Conservation (phyloP, 92 coral and sea anemone species). For the Anthopleura xanthogrammica region DNA sequence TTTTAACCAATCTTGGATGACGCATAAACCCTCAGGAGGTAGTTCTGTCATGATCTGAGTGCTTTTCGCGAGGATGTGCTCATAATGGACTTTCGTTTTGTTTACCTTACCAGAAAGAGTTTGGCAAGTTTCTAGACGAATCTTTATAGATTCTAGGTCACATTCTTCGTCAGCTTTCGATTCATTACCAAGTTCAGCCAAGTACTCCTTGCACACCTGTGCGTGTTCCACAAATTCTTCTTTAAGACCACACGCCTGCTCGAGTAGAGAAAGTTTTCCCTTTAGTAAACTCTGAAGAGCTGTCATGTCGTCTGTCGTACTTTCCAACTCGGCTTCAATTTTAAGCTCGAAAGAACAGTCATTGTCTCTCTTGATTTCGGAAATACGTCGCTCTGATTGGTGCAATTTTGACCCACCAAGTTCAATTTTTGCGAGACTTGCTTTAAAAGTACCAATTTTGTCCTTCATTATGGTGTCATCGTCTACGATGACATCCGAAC, state of each 20-base stretch:
- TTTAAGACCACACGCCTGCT: constrained; percentile 28
- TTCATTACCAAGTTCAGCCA: not conserved
- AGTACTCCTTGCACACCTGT: constrained; percentile 6
- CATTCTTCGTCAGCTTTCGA: not conserved
- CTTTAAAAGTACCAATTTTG: constrained; percentile 14
- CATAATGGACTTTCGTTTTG: constrained; percentile 41
- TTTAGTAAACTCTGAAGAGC: constrained; percentile 14
- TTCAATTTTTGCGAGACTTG: constrained; percentile 33
- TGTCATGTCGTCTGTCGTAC: constrained; percentile 28
- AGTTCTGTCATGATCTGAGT: constrained; percentile 18
- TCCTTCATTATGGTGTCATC: constrained; percentile 42
- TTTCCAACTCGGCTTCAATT: constrained; percentile 39
- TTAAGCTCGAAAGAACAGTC: constrained; percentile 25
- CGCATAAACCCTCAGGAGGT: constrained; percentile 24
- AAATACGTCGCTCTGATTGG: constrained; percentile 17
- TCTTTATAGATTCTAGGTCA: constrained; percentile 38
- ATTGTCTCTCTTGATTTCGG: not conserved
- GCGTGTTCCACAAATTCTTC: constrained; percentile 22
- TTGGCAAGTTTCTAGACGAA: constrained; percentile 48
- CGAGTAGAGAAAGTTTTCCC: constrained; percentile 32
- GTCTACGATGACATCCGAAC: constrained; percentile 26
- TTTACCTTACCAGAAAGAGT: constrained; percentile 37
- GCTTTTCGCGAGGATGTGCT: constrained; percentile 30
- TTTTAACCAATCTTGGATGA: constrained; percentile 27
- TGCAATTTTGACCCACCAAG: constrained; percentile 25